These are phyloP conservation scores for Tragulus kanchil DNA, from an alignment of 2,113 vertebrate species.

Conservation along the genomic window DNA sequence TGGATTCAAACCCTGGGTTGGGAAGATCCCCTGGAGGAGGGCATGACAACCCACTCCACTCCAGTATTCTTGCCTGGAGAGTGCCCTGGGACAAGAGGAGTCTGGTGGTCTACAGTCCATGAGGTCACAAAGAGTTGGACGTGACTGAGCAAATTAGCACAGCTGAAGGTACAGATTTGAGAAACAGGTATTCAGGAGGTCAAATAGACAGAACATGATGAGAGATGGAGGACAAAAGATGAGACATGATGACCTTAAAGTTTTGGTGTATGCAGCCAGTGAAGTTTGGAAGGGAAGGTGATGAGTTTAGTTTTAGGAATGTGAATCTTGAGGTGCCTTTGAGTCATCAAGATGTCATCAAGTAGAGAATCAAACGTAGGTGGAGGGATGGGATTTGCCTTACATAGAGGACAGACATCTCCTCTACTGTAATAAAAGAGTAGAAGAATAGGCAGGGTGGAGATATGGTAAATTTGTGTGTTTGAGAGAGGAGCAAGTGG, in stretches of 20 bases:
- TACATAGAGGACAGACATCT: background rate
- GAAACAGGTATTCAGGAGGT: background rate
- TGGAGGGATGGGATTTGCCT: no score
- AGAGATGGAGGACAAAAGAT: background rate
- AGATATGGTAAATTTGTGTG: background rate
- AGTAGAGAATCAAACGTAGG: accelerated
- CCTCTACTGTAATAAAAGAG: background rate
- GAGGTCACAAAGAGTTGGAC: no score
- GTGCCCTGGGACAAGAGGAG: no score
- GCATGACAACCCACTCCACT: no score
- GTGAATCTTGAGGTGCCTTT: background rate
- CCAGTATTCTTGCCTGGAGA: no score
- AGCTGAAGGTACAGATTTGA: background rate
- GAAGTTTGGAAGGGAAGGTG: no score
- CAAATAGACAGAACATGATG: background rate
- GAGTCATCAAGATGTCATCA: background rate
- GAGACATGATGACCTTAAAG: background rate
- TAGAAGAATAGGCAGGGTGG: background rate
- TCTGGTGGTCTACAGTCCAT: no score
- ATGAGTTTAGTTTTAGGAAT: background rate
- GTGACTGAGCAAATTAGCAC: no score
- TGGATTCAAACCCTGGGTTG: no score
- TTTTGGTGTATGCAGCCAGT: background rate
- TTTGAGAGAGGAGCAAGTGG: background rate
- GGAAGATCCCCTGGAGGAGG: no score